phyloP scores from a whole-genome alignment of 2,888 invertebrate species.

The Apodemia mormo region DNA sequence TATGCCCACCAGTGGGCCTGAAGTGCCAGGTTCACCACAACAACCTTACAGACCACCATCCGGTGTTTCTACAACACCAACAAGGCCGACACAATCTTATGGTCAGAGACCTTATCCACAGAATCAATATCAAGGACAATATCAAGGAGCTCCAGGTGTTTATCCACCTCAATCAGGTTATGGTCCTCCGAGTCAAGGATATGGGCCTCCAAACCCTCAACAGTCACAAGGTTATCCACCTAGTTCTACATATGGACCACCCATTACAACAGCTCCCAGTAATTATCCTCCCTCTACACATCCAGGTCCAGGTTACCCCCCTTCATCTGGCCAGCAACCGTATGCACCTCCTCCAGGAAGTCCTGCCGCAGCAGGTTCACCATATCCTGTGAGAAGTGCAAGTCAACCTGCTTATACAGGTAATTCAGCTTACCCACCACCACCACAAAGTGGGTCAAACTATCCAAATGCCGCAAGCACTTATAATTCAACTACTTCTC shows the following conservation, averaged over 20 bases:
- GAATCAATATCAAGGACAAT: slow-evolving; percentile 84
- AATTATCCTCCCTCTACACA: slow-evolving; percentile 81
- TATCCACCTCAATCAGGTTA: slow-evolving; percentile 87
- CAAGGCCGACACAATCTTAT: slow-evolving; percentile 85
- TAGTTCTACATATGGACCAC: slow-evolving; percentile 83
- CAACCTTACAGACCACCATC: slow-evolving; percentile 75
- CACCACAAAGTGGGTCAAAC: slow-evolving; percentile 66
- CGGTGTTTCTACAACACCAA: slow-evolving; percentile 77
- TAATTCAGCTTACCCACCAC: slow-evolving; percentile 73
- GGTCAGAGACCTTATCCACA: slow-evolving; percentile 86
- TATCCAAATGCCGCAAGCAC: slow-evolving; percentile 75
- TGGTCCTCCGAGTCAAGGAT: slow-evolving; percentile 85
- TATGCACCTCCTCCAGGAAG: slow-evolving; percentile 76
- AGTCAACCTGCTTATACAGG: slow-evolving; percentile 71
- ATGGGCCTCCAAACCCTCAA: slow-evolving; percentile 83
- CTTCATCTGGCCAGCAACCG: slow-evolving; percentile 70
- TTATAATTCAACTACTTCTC: slow-evolving; percentile 72
- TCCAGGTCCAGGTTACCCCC: slow-evolving; percentile 72
- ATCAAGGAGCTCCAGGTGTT: slow-evolving; percentile 78
- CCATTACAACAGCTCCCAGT: slow-evolving; percentile 81
- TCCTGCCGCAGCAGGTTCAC: slow-evolving; percentile 66
- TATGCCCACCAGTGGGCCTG: slow-evolving; percentile 63
- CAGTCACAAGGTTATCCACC: slow-evolving; percentile 86
- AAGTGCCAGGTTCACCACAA: slow-evolving; percentile 66
- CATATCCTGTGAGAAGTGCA: slow-evolving; percentile 70